phyloP scores from a whole-genome alignment of 2,797 vertebrate genomes.

The Streptopelia turtur region DNA sequence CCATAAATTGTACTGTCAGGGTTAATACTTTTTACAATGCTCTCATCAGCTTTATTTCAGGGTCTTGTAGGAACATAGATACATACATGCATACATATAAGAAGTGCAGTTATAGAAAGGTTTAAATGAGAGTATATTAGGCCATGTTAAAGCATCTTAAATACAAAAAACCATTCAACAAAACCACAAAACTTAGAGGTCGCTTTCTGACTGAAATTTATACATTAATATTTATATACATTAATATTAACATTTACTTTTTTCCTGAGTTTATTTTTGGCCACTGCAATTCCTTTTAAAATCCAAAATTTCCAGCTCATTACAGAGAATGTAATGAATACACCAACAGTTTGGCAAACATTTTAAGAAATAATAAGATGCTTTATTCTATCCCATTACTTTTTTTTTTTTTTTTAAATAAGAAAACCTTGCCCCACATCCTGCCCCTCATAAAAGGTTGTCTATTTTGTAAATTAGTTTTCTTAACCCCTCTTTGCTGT shows the following conservation, averaged over 20 bases:
- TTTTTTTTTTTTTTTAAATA: not conserved
- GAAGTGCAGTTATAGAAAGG: not conserved
- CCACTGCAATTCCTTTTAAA: not conserved
- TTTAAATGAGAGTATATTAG: not conserved
- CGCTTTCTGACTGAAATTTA: not conserved
- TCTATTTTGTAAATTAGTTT: not conserved
- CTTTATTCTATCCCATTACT: not conserved
- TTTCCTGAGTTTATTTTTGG: not conserved
- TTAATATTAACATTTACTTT: not conserved
- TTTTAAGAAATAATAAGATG: not conserved
- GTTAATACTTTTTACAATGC: not conserved
- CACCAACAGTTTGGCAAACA: not conserved
- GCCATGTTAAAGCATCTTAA: not conserved
- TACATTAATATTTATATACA: not conserved
- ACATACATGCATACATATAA: not conserved
- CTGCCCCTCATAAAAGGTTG: accelerated
- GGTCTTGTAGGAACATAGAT: not conserved
- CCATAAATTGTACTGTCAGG: not conserved
- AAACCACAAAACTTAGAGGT: not conserved
- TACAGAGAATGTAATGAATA: not conserved
- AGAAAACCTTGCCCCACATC: not conserved
- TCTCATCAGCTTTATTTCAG: not conserved
- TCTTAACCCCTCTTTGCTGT: not conserved
- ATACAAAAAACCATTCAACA: not conserved
- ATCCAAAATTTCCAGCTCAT: not conserved